Conservation (phyloP, 2,888 invertebrate species). For the Chesias legatella region DNA sequence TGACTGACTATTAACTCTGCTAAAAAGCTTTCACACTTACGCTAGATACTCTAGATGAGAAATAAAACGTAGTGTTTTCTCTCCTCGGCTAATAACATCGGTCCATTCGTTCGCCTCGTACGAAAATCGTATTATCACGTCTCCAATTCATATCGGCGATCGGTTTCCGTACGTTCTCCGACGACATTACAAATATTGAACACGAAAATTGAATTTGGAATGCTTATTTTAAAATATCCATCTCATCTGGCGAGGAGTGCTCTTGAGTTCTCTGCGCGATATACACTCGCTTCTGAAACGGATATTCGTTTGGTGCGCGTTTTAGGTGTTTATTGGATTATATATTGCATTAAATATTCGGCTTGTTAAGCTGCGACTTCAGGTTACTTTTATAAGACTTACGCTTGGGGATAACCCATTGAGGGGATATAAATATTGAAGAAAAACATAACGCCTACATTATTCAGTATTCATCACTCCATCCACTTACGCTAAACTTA, state of each 20-base stretch:
- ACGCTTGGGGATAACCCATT: no score
- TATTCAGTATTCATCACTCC: no score
- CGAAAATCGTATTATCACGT: constrained; percentile 44
- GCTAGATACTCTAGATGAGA: constrained; percentile 16
- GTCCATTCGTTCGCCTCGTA: constrained; percentile 19
- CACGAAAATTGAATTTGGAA: constrained; percentile 52
- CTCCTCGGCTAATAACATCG: constrained; percentile 26
- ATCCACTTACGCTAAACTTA: no score
- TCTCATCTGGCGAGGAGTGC: constrained; percentile 18
- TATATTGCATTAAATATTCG: constrained; percentile 3
- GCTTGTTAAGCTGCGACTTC: no score
- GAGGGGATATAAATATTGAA: no score
- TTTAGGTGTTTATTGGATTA: constrained; percentile 5
- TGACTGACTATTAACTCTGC: constrained; percentile 8
- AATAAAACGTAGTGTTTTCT: constrained; percentile 18
- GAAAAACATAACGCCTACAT: no score
- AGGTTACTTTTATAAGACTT: no score
- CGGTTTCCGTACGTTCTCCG: constrained; percentile 37
- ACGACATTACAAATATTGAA: constrained; percentile 52
- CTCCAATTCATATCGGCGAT: constrained; percentile 49
- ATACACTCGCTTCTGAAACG: constrained; percentile 5
- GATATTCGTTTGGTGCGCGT: constrained; percentile 3
- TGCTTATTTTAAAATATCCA: constrained; percentile 41
- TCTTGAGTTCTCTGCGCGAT: constrained; percentile 9
- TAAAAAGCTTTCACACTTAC: constrained; percentile 19